A percentile compares a stretch with the other conserved stretches of the same genome.
Evolutionary conservation across 2,113 vertebrate genomes (phyloP).

Genomic region (Dissostichus mawsoni): DNA sequence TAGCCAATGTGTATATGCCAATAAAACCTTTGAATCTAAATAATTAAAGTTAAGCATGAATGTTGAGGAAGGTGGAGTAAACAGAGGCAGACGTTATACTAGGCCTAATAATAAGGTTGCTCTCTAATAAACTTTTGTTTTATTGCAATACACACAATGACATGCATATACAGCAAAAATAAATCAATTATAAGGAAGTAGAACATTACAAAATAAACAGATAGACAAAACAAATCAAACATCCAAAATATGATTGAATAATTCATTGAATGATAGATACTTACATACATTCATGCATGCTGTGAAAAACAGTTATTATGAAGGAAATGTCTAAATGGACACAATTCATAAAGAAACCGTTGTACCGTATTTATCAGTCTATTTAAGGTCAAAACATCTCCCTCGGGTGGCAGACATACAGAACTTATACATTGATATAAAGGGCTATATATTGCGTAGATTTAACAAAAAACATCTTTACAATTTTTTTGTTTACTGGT

Average conservation of each 20-base stretch:
- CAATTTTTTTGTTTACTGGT: neutral
- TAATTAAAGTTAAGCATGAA: too few species aligned
- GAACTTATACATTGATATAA: neutral
- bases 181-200: neutral
- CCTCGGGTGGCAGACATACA: slow-evolving; percentile 14
- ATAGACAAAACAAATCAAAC: neutral
- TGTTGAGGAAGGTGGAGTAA: too few species aligned
- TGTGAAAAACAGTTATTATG: too few species aligned
- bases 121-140: too few species aligned
- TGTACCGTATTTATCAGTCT: neutral
- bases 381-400: neutral
- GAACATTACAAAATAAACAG: neutral
- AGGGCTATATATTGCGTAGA: neutral
- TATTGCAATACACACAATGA: too few species aligned
- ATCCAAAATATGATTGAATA: neutral
- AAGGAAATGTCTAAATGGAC: neutral
- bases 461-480: neutral
- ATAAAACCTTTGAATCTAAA: too few species aligned
- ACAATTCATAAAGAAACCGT: neutral
- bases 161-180: too few species aligned
- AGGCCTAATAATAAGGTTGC: too few species aligned
- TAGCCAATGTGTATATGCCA: too few species aligned
- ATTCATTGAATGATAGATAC: neutral
- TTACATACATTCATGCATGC: neutral
- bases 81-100: too few species aligned